These are phyloP conservation scores for Ctenoplectra terminalis DNA, from an alignment of 1,140 invertebrate species.

Conservation along the genomic window DNA sequence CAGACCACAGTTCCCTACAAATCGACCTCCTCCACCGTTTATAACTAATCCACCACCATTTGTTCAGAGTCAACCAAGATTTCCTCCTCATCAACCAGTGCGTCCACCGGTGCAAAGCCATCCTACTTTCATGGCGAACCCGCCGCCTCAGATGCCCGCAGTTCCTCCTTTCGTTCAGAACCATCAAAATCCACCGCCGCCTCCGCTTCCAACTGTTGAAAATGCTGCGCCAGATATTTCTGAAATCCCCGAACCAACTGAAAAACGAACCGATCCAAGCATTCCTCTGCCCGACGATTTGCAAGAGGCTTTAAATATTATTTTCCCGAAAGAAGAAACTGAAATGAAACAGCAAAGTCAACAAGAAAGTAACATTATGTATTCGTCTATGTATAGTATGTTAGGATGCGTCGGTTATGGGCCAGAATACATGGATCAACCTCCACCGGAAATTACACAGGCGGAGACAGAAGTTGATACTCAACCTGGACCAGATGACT, in stretches of 20 bases:
- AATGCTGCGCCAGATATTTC: constrained; percentile 62
- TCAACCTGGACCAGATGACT: constrained; percentile 80
- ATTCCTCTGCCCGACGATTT: constrained; percentile 85
- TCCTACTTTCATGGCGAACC: constrained; percentile 53
- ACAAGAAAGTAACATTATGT: constrained; percentile 77
- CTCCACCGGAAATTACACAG: constrained; percentile 81
- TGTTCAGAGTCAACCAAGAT: constrained; percentile 65
- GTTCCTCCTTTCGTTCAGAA: constrained; percentile 56
- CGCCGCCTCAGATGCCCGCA: constrained; percentile 55
- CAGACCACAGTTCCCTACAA: constrained; percentile 63
- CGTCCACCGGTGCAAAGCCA: constrained; percentile 51
- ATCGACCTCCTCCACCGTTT: constrained; percentile 61
- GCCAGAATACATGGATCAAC: constrained; percentile 81
- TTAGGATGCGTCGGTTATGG: constrained; percentile 79
- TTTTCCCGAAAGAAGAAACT: constrained; percentile 84
- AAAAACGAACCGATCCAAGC: constrained; percentile 75
- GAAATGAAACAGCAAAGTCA: constrained; percentile 67
- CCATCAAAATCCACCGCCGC: constrained; percentile 78
- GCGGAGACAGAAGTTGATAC: constrained; percentile 76
- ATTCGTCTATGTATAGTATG: constrained; percentile 82
- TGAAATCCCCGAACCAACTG: constrained; percentile 73
- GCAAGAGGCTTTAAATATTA: constrained; percentile 88
- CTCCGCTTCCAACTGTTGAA: constrained; percentile 64
- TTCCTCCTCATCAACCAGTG: constrained; percentile 59
- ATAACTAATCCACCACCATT: constrained; percentile 73